These are phyloP conservation scores for Pogona vitticeps DNA, from an alignment of 2,113 vertebrate species.

Conservation along the genomic window DNA sequence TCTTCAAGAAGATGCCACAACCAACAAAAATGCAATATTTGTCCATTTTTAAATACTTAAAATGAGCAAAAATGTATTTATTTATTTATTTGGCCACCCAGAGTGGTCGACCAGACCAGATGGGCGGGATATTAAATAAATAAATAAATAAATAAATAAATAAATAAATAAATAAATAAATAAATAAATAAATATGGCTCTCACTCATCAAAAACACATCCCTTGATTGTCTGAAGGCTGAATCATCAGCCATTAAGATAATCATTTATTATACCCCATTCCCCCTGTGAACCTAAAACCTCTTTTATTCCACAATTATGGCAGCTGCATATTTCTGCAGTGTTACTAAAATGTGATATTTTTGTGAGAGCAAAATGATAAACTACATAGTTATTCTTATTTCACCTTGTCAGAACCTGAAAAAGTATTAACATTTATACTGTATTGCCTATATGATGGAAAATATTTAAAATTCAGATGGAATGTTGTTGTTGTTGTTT, in stretches of 20 bases:
- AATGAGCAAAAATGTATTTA: too few relatives aligned
- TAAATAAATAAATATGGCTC: too few relatives aligned
- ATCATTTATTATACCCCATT: constrained; percentile 10
- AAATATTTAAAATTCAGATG: constrained; percentile 77
- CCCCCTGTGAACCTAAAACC: background rate
- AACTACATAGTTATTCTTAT: constrained; percentile 32
- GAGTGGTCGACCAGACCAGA: too few relatives aligned
- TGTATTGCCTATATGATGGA: constrained; percentile 72
- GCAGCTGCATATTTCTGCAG: constrained; percentile 21
- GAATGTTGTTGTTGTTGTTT: too few relatives aligned
- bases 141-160: too few relatives aligned
- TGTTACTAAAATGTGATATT: constrained; percentile 30
- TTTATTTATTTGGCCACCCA: too few relatives aligned
- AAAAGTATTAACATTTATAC: constrained; percentile 69
- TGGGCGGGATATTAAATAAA: too few relatives aligned
- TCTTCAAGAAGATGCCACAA: background rate
- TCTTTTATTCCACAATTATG: constrained; percentile 13
- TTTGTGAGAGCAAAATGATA: constrained; percentile 23
- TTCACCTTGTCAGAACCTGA: constrained; percentile 70
- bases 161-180: too few relatives aligned
- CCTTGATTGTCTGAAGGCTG: background rate
- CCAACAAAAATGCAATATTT: background rate
- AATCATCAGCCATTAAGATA: background rate
- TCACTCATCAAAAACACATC: constrained; percentile 53
- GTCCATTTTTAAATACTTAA: too few relatives aligned